These are phyloP conservation scores for Hetaerina titia DNA, from an alignment of 2,888 invertebrate species.

Conservation along the genomic window DNA sequence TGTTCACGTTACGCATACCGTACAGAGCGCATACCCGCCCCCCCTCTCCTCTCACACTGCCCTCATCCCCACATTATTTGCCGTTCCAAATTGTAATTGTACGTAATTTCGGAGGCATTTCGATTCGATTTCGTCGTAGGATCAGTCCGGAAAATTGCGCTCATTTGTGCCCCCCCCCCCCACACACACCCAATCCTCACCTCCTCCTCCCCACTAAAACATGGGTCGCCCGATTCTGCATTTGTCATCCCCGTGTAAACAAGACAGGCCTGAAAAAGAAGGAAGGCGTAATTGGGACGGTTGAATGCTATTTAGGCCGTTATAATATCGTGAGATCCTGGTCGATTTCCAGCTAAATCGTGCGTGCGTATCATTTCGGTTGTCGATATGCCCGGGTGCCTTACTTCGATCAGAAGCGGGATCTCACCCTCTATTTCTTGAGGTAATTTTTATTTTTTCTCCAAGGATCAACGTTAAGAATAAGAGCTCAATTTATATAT, in stretches of 20 bases:
- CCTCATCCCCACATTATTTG: not conserved
- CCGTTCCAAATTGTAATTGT: not conserved
- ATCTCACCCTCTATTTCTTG: too few species aligned
- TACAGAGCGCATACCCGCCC: not conserved
- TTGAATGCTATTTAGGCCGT: not conserved
- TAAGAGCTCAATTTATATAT: too few species aligned
- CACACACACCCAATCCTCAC: too few species aligned
- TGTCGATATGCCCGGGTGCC: too few species aligned
- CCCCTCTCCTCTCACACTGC: not conserved
- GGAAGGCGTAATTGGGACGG: not conserved
- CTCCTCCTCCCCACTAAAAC: too few species aligned
- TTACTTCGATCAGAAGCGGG: too few species aligned
- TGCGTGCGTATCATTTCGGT: not conserved
- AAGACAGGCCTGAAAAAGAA: not conserved
- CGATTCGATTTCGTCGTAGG: not conserved
- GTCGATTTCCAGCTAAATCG: not conserved
- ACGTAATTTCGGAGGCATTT: not conserved
- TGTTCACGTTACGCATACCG: too few species aligned
- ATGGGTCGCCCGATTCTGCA: not conserved
- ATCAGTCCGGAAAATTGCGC: not conserved
- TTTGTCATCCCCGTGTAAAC: not conserved
- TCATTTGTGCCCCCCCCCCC: not conserved
- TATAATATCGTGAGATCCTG: not conserved
- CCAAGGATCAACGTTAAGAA: too few species aligned
- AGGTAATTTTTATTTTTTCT: too few species aligned